Base-by-base conservation (phyloP, 2,113 vertebrate genomes). In the Crypturellus undulatus region DNA sequence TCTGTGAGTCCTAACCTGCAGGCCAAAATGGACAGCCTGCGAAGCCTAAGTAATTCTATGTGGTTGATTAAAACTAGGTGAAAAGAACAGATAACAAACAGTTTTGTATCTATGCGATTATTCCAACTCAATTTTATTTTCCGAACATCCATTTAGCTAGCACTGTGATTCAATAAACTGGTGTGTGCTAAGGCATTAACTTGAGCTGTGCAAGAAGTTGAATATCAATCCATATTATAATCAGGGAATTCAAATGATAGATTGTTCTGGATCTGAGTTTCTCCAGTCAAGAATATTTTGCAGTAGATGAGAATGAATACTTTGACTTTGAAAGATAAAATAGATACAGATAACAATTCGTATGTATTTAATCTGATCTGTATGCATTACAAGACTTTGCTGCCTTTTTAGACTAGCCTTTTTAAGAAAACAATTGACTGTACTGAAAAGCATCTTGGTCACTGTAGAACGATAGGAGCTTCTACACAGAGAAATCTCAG, bases 351-450 rank as follows among this genome's bases (percentile, higher is more conserved):
- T 93, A 96, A 94, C 97, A 97, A 97, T 93, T 96, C 94, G 94
- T 96, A 97, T 87, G 79, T 77, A 97, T 97, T 97, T 97, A 96
- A 97, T 96, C 97, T 96, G 95, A 97, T 97, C 93, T 97, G 90
- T 12, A 25, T 65, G 72, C 86, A 84, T 96, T 96, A 83, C 79
- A 63, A 94, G 90, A 94, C 84, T 97, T 96, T 80, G 79, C 85
- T 96, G 83, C 82, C 92, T 92, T 81, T 92, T 81, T 92, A 72
- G 89, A 94, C 92, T 89, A 94, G 94, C 71, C 83, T 97, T 94
- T 90, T 80, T 38, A 93, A 93, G 88, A 68, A 77, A 95, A 96
- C 77, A 96, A 96, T 94, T 94, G 91, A 91, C 90, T 95, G 92
- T 93, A 88, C 84, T 95, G 91, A 96, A 93, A 97, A 96, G 86